Evolutionary conservation across 1,140 invertebrate genomes (phyloP), one percentile per base, ranked within the genome.

Genomic region (Drosophila grimshawi): DNA sequence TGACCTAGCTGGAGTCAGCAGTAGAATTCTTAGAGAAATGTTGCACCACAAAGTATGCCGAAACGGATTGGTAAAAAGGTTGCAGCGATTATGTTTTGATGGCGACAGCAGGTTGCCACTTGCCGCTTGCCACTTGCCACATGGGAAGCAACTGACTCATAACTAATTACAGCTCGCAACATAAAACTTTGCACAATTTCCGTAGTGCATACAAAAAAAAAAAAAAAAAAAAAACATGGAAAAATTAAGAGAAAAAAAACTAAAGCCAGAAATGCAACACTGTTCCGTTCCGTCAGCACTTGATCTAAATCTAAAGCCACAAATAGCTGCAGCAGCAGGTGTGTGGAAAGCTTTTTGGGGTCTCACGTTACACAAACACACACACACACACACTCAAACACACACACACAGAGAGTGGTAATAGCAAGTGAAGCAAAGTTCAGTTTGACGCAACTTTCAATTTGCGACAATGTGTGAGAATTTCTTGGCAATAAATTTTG

Each of bases 391-490:
- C 19, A 19, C n/a, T n/a, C n/a, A n/a, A n/a, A n/a, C 19, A 19
- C 19, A 19, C 1, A 19, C 19, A 19, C 19, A 19, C 19, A 19
- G 19, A 19, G 19, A 39, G 37, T 39, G 3, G 7, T 8, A 39
- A 6, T 46, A 62, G 61, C 62, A 68, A 69, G 37, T 41, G 11
- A 55, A 39, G 45, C 72, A 74, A 78, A 37, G 64, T 64, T 41
- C 65, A 80, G 43, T 72, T 76, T 61, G 49, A 61, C 46, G 63
- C 29, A 19, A 60, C 78, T 68, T 45, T 66, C 85, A 81, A 88
- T 88, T 88, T 72, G 85, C 80, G 81, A 71, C 85, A 76, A 88
- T 89, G 80, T 88, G 85, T 85, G 85, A 88, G 83, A 88, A 85
- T 69, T 78, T 80, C 77, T 77, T 81, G 86, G 77, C 82, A 85